These are phyloP conservation scores for Bibio marci DNA, from an alignment of 2,888 invertebrate species.

Conservation along the genomic window DNA sequence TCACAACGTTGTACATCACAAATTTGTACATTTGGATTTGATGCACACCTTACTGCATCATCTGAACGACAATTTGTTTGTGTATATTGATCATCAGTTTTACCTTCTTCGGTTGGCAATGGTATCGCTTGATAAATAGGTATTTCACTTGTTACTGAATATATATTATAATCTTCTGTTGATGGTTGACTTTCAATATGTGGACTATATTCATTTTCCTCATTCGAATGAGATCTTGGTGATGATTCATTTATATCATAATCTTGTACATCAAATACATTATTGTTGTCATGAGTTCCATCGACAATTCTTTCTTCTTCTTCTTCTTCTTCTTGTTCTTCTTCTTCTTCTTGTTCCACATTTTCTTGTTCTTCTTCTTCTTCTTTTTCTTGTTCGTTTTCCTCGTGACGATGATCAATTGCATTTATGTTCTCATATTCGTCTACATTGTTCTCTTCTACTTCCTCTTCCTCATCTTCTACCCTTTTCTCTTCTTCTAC, in stretches of 20 bases:
- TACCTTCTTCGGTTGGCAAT: neutral
- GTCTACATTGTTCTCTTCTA: neutral
- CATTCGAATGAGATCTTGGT: neutral
- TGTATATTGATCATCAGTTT: neutral
- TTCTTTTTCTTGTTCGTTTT: neutral
- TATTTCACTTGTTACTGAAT: too few species aligned
- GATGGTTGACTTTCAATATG: too few species aligned
- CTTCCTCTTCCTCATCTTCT: too few species aligned
- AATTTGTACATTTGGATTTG: conserved; percentile 14
- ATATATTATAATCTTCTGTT: too few species aligned
- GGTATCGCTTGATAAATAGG: too few species aligned
- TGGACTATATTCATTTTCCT: neutral
- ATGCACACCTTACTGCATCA: conserved; percentile 17
- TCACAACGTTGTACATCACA: conserved; percentile 24
- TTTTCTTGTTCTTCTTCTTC: neutral
- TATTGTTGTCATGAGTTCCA: too few species aligned
- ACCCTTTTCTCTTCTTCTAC: too few species aligned
- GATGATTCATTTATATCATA: too few species aligned
- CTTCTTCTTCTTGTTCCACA: neutral
- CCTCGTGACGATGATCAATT: neutral
- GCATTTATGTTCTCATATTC: neutral
- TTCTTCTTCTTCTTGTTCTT: neutral
- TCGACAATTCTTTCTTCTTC: too few species aligned
- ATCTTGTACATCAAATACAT: too few species aligned
- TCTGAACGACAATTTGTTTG: conserved; percentile 20